Conservation (phyloP, 2,888 invertebrate species). For the Scaptomyza reducta region DNA sequence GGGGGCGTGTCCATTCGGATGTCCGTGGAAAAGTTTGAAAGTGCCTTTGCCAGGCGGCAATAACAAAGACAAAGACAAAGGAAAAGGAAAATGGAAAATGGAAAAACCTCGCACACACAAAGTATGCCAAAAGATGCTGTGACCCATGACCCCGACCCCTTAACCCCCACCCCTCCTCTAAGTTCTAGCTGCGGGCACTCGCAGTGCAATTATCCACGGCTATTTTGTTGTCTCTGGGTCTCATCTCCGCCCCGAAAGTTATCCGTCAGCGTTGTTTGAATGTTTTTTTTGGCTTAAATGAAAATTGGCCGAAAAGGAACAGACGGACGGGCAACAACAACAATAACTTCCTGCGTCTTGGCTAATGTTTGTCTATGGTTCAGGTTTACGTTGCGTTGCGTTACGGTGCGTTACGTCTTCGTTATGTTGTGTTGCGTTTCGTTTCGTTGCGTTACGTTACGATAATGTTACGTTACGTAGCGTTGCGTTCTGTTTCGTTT, state of each 20-base stretch:
- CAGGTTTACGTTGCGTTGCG: background rate
- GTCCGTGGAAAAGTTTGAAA: constrained; percentile 58
- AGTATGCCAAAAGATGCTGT: constrained; percentile 18
- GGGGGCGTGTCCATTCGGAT: constrained; percentile 1
- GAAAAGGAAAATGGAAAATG: background rate
- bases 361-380: constrained; percentile 29
- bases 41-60: constrained; percentile 49
- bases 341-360: background rate
- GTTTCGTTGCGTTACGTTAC: background rate
- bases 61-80: constrained; percentile 28
- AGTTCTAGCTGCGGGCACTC: constrained; percentile 36
- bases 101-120: constrained; percentile 8
- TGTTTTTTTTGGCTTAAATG: constrained; percentile 49
- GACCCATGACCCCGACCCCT: background rate
- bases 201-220: constrained; percentile 66
- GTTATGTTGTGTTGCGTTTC: background rate
- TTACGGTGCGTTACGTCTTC: background rate
- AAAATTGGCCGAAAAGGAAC: constrained; percentile 41
- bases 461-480: background rate
- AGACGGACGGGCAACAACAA: constrained; percentile 5
- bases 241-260: constrained; percentile 49
- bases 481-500: constrained; percentile 1
- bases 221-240: constrained; percentile 24
- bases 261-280: constrained; percentile 56
- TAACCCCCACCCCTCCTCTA: background rate